These are phyloP conservation scores for Ophonus ardosiacus DNA, from an alignment of 2,888 invertebrate genomes.

Conservation along the genomic window DNA sequence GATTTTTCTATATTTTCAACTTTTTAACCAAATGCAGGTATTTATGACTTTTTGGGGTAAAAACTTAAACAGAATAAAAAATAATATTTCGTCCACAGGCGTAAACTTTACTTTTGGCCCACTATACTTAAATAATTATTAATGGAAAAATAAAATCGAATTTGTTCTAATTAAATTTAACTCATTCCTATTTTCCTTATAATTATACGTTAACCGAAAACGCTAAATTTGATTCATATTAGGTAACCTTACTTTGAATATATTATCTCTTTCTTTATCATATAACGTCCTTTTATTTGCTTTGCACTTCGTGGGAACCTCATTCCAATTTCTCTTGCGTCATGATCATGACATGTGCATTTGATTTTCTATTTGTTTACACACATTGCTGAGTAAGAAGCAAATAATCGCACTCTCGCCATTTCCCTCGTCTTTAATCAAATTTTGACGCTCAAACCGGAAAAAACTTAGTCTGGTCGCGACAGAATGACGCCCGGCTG, in stretches of 20 bases:
- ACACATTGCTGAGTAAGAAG: conserved; percentile 16
- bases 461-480: background rate
- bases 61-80: no score
- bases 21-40: no score
- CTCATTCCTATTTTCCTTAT: no score
- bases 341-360: background rate
- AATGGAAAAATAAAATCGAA: no score
- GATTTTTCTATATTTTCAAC: no score
- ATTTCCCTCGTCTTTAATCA: conserved; percentile 26
- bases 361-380: conserved; percentile 15
- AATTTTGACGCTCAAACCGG: conserved; percentile 34
- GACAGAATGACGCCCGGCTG: conserved; percentile 14
- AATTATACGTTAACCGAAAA: no score
- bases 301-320: conserved; percentile 1
- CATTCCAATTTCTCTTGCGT: background rate
- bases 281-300: background rate
- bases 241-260: background rate
- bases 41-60: no score
- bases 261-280: background rate
- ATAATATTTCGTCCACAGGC: no score
- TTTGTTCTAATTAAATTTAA: no score
- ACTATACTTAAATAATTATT: no score
- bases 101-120: no score
- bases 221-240: background rate
- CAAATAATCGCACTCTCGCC: background rate